Evolutionary conservation across 2,888 invertebrate species (phyloP).

Genomic region (Calameuta pallipes): DNA sequence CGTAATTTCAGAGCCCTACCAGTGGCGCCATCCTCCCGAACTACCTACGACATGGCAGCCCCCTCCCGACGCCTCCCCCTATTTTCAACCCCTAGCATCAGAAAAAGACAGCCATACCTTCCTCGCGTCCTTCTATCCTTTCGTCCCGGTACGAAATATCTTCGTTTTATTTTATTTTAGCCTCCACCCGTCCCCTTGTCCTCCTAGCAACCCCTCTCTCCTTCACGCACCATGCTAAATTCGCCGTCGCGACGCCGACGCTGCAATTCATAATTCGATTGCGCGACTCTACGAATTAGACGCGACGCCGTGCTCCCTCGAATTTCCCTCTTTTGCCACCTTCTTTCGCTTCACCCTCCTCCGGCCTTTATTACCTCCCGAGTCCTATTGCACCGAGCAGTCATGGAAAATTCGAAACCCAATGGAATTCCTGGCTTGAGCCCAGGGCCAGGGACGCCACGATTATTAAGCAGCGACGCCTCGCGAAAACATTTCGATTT

Average conservation of each 20-base stretch:
- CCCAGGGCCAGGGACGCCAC: neutral
- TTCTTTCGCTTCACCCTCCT: neutral
- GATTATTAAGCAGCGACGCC: neutral
- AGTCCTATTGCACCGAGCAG: neutral
- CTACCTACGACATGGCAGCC: neutral
- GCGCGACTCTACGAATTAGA: neutral
- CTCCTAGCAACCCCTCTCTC: neutral
- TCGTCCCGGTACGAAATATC: slow-evolving; percentile 33
- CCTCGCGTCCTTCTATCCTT: slow-evolving; percentile 1
- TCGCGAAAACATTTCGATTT: slow-evolving; percentile 4
- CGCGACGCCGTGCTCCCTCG: neutral
- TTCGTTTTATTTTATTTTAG: slow-evolving; percentile 37
- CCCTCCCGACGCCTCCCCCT: neutral
- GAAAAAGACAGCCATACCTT: neutral
- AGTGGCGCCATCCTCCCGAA: slow-evolving; percentile 11
- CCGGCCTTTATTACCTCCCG: too few species aligned
- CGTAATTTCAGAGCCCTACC: slow-evolving; percentile 40
- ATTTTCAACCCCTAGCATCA: neutral
- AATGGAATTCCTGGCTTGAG: neutral
- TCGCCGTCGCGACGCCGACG: neutral
- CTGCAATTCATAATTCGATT: neutral
- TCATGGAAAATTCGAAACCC: neutral
- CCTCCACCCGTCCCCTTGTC: neutral
- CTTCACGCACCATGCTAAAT: neutral
- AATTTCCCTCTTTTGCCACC: neutral